Conservation (phyloP, 2,888 invertebrate genomes). For the Myathropa florea region DNA sequence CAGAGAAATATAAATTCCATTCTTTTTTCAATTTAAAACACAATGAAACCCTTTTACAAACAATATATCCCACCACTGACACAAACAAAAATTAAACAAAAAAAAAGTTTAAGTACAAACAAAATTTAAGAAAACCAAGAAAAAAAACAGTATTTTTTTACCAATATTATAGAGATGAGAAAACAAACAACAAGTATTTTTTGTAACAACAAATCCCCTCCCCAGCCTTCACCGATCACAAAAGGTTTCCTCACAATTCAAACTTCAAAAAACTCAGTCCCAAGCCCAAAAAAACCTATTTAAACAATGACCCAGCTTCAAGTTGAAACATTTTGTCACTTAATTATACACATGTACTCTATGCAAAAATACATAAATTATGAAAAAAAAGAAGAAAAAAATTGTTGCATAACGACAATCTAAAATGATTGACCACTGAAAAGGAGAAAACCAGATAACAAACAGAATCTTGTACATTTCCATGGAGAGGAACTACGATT, state of each 20-base stretch:
- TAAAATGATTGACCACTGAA: constrained; percentile 57
- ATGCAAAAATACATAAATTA: constrained; percentile 2
- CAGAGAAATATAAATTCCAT: no score
- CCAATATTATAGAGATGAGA: constrained; percentile 15
- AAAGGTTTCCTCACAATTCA: constrained; percentile 48
- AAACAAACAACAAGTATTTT: constrained; percentile 30
- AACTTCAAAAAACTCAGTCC: background rate
- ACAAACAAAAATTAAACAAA: constrained; percentile 13
- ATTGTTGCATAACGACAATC: constrained; percentile 67
- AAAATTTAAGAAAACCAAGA: constrained; percentile 9
- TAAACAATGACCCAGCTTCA: background rate
- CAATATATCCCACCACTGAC: constrained; percentile 56
- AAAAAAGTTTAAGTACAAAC: constrained; percentile 53
- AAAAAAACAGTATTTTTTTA: constrained; percentile 48
- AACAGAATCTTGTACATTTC: constrained; percentile 30
- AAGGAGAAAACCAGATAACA: constrained; percentile 22
- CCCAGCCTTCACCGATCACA: constrained; percentile 15
- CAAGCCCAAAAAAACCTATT: background rate
- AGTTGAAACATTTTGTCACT: background rate
- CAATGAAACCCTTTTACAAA: constrained; percentile 1
- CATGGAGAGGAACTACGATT: constrained; percentile 32
- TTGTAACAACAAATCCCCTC: constrained; percentile 12
- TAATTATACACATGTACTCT: background rate
- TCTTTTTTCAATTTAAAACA: background rate
- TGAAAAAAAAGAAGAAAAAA: constrained; percentile 14